Evolutionary conservation across 1,140 invertebrate genomes (phyloP).

Genomic region (Drosophila pseudoananassae): DNA sequence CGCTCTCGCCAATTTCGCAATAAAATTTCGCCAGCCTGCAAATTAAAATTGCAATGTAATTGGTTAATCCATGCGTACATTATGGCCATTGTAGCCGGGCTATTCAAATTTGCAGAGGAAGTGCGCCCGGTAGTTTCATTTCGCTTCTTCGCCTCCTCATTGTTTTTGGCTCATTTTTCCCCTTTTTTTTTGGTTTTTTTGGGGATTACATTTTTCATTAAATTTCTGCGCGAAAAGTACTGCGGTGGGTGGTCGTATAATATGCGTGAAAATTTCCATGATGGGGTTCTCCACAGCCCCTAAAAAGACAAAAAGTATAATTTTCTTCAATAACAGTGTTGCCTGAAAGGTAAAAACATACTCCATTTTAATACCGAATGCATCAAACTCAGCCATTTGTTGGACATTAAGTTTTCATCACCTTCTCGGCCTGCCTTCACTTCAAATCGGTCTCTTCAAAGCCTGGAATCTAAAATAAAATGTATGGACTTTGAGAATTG

Average conservation of each 20-base stretch:
- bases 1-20: conserved; percentile 75
- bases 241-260: conserved; percentile 3
- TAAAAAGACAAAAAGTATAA: neutral
- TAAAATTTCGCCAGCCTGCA: conserved; percentile 82
- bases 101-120: conserved; percentile 58
- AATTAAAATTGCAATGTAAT: conserved; percentile 84
- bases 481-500: conserved; percentile 70
- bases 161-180: conserved; percentile 38
- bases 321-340: neutral
- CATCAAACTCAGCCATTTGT: conserved; percentile 54
- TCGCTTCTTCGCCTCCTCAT: conserved; percentile 17
- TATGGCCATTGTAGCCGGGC: conserved; percentile 62
- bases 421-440: neutral
- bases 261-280: conserved; percentile 1
- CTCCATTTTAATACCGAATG: conserved; percentile 32
- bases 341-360: neutral
- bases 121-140: conserved; percentile 54
- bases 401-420: conserved; percentile 61
- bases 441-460: conserved; percentile 58
- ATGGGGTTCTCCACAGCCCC: neutral
- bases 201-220: conserved; percentile 51
- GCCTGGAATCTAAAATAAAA: conserved; percentile 26
- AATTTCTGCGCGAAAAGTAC: conserved; percentile 15
- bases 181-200: neutral
- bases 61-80: conserved; percentile 83